phyloP scores from a whole-genome alignment of 2,797 vertebrate genomes.

The Buphagus erythrorhynchus region DNA sequence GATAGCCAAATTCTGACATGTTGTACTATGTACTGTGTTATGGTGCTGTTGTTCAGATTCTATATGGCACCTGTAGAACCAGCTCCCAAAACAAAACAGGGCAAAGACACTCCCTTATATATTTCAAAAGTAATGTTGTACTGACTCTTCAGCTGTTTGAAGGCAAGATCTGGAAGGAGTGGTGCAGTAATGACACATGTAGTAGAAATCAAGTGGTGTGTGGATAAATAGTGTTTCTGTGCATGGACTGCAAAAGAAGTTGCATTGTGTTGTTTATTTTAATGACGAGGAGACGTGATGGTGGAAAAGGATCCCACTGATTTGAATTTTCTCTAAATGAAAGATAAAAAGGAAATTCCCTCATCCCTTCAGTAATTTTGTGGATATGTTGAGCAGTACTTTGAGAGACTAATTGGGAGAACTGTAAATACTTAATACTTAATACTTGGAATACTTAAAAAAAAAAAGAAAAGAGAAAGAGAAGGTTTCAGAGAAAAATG shows the following conservation, averaged over 20 bases:
- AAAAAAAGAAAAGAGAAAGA: not conserved
- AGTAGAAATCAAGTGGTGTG: not conserved
- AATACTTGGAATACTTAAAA: not conserved
- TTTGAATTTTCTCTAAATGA: not conserved
- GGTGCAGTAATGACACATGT: not conserved
- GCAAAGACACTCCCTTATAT: not conserved
- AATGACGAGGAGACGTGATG: not conserved
- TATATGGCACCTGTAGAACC: not conserved
- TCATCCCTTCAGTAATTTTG: not conserved
- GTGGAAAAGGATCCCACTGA: not conserved
- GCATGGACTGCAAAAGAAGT: not conserved
- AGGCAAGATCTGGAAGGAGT: not conserved
- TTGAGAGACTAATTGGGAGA: not conserved
- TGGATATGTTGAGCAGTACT: not conserved
- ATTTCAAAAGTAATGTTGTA: not conserved
- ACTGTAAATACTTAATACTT: too few relatives aligned
- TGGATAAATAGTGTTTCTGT: not conserved
- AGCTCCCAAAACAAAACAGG: not conserved
- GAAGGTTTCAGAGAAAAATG: not conserved
- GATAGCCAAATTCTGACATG: not conserved
- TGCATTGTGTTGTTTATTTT: not conserved
- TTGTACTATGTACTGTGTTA: rapidly evolving
- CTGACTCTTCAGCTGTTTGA: not conserved
- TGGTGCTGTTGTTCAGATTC: not conserved
- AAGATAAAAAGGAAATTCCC: not conserved